Evolutionary conservation across 2,888 invertebrate species (phyloP).

Genomic region (Zele albiditarsus): DNA sequence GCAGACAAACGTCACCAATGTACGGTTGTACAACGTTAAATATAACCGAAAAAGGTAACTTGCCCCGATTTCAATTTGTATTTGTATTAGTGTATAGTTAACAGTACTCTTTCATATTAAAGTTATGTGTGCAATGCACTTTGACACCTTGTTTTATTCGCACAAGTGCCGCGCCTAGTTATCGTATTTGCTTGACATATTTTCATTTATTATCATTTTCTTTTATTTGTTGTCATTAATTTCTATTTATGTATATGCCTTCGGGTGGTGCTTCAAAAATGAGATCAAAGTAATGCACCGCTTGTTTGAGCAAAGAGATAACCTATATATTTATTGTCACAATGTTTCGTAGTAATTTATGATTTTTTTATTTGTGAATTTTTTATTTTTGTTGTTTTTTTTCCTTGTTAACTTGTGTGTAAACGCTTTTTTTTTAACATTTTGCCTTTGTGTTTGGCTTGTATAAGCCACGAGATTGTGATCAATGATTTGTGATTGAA

Average conservation of each 20-base stretch:
- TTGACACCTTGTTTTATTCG: conserved; percentile 23
- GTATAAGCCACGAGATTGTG: too few species aligned
- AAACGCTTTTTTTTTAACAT: too few species aligned
- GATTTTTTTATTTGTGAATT: neutral
- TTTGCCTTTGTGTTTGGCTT: too few species aligned
- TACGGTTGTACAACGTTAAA: conserved; percentile 47
- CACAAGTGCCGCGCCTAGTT: conserved; percentile 35
- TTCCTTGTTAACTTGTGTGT: neutral
- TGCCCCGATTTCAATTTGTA: neutral
- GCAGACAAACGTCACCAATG: conserved; percentile 45
- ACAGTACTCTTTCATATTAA: conserved; percentile 13
- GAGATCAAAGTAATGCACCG: neutral
- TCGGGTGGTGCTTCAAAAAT: neutral
- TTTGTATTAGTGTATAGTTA: neutral
- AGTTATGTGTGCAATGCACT: conserved; percentile 4
- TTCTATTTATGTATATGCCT: neutral
- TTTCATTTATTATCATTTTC: neutral
- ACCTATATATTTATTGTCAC: neutral
- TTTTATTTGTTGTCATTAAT: neutral
- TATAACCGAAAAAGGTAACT: conserved; percentile 52
- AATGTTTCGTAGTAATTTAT: neutral
- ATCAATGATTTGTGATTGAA: too few species aligned
- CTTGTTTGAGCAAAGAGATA: neutral
- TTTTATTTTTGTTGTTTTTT: too few species aligned
- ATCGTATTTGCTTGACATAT: neutral